Conservation (phyloP, 2,888 invertebrate species). For the Erannis defoliaria region DNA sequence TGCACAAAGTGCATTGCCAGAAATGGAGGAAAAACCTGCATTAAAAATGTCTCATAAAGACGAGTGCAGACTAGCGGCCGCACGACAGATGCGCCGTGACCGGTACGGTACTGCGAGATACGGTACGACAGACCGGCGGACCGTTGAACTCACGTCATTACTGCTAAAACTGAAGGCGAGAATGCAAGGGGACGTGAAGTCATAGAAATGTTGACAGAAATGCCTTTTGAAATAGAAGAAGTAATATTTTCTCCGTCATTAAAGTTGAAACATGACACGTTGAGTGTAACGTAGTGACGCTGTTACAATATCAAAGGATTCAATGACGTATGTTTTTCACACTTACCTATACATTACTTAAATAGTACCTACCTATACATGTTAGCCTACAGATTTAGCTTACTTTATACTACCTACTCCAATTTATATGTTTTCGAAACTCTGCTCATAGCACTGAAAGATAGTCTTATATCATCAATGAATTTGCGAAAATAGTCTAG, state of each 20-base stretch:
- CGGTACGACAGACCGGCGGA: conserved; percentile 75
- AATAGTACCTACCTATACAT: no score
- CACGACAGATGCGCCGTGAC: conserved; percentile 73
- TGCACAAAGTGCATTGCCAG: no score
- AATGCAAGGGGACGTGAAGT: conserved; percentile 33
- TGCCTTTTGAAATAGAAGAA: background rate
- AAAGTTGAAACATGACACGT: background rate
- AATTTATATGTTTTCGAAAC: no score
- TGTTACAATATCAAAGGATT: no score
- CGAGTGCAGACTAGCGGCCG: conserved; percentile 51
- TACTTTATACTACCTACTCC: no score
- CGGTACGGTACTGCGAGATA: conserved; percentile 65
- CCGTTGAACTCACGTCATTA: conserved; percentile 73
- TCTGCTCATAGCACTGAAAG: no score
- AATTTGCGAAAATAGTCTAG: no score
- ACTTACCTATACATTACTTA: no score
- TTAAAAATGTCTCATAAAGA: conserved; percentile 51
- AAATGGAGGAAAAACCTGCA: no score
- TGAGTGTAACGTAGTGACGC: background rate
- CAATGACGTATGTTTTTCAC: no score
- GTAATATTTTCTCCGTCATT: background rate
- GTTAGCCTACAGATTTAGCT: no score
- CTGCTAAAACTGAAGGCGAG: conserved; percentile 68
- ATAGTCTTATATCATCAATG: no score
- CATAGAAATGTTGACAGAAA: conserved; percentile 37